Conservation (phyloP, 2,888 invertebrate species). For the Ethmia dodecea region DNA sequence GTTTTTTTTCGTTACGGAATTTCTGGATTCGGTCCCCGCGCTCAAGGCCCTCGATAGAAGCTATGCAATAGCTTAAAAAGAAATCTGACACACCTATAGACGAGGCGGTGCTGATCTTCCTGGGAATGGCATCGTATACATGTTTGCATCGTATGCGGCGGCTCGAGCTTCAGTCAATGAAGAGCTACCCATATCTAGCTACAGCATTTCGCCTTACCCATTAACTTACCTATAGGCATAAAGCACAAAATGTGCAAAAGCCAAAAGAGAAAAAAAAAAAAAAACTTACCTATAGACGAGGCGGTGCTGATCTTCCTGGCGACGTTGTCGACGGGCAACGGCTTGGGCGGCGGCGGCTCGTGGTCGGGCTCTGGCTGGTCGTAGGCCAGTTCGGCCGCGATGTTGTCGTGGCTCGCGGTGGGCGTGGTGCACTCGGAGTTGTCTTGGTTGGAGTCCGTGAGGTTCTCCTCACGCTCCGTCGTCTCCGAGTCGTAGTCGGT, state of each 20-base stretch:
- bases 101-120: constrained; percentile 68
- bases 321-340: constrained; percentile 28
- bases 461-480: constrained; percentile 70
- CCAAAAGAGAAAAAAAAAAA: too few species aligned
- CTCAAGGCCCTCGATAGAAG: too few species aligned
- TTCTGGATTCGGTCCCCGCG: too few species aligned
- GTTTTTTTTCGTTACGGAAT: too few species aligned
- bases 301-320: constrained; percentile 65
- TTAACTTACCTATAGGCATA: too few species aligned
- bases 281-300: constrained; percentile 53
- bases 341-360: constrained; percentile 22
- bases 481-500: constrained; percentile 73
- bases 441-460: constrained; percentile 73
- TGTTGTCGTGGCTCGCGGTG: constrained; percentile 67
- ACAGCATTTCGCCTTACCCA: too few species aligned
- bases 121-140: constrained; percentile 34
- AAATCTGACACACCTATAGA: constrained; percentile 50
- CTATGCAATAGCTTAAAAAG: too few species aligned
- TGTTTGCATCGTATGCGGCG: constrained; percentile 15
- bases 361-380: constrained; percentile 27
- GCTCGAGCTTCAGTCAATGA: too few species aligned
- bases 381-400: constrained; percentile 57
- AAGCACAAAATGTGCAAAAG: too few species aligned
- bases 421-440: constrained; percentile 75
- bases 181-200: too few species aligned